These are phyloP conservation scores for Zelleria hepariella DNA, from an alignment of 2,888 invertebrate species.

Conservation along the genomic window DNA sequence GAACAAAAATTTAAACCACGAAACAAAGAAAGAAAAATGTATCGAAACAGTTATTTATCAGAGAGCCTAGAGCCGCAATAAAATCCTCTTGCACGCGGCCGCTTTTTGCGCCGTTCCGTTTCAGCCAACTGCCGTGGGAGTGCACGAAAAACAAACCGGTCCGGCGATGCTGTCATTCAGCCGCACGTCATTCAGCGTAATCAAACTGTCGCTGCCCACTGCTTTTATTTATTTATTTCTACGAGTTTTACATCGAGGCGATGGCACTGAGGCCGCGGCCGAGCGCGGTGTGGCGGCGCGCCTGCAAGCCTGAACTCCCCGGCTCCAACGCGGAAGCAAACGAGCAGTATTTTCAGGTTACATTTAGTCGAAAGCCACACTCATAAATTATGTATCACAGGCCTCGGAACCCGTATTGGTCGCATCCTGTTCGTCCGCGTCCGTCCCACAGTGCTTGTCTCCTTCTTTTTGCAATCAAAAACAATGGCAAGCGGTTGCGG, in stretches of 20 bases:
- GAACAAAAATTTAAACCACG: too few species aligned
- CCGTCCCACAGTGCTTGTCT: slow-evolving; percentile 15
- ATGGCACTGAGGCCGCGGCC: neutral
- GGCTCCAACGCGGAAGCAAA: slow-evolving; percentile 40
- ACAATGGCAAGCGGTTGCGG: slow-evolving; percentile 23
- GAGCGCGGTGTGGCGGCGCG: neutral
- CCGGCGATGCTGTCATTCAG: neutral
- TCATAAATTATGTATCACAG: slow-evolving; percentile 29
- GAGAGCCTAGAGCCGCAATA: too few species aligned
- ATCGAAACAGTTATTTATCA: too few species aligned
- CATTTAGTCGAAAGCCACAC: slow-evolving; percentile 15
- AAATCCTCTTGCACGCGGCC: neutral
- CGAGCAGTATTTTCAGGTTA: slow-evolving; percentile 57
- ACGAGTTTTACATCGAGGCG: neutral
- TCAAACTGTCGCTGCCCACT: slow-evolving; percentile 23
- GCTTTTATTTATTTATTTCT: slow-evolving; percentile 8
- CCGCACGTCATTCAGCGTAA: slow-evolving; percentile 23
- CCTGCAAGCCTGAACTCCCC: neutral
- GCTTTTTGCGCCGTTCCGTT: neutral
- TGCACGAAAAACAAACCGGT: neutral
- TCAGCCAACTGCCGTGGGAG: neutral
- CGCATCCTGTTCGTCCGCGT: neutral
- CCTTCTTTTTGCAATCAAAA: slow-evolving; percentile 24
- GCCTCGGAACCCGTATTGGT: neutral
- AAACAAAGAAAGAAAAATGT: too few species aligned